phyloP scores from a whole-genome alignment of 35 echinoderm and acorn worm genomes.

The Diadema setosum region DNA sequence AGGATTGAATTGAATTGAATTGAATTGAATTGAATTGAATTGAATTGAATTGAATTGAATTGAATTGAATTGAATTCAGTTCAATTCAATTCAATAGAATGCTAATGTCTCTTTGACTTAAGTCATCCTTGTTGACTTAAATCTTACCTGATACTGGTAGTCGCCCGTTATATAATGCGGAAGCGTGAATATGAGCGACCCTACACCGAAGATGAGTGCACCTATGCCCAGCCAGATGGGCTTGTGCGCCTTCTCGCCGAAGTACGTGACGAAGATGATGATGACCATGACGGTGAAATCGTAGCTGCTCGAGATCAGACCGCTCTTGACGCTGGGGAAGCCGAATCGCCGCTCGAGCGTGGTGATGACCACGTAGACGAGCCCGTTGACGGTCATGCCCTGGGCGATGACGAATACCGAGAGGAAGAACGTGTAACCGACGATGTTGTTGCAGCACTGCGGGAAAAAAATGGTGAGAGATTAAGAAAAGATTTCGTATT shows the following conservation, averaged over 20 bases:
- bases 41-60: no score
- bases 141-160: slow-evolving; percentile 27
- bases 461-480: neutral
- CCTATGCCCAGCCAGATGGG: slow-evolving; percentile 68
- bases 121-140: no score
- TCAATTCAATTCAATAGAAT: no score
- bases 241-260: slow-evolving; percentile 73
- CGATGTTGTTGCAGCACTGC: slow-evolving; percentile 41
- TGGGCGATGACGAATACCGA: slow-evolving; percentile 59
- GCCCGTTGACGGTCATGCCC: slow-evolving; percentile 70
- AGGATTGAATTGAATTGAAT: no score
- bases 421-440: slow-evolving; percentile 56
- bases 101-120: no score
- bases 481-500: no score
- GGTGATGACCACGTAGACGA: slow-evolving; percentile 74
- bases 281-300: slow-evolving; percentile 68
- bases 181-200: slow-evolving; percentile 54
- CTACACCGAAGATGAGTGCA: slow-evolving; percentile 60
- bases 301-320: slow-evolving; percentile 63
- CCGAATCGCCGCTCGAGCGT: slow-evolving; percentile 63
- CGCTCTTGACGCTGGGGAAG: slow-evolving; percentile 55
- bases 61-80: no score
- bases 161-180: slow-evolving; percentile 54
- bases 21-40: no score
- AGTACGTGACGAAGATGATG: slow-evolving; percentile 75